Base-by-base conservation (phyloP, 2,888 invertebrate species). In the Rhabditoides inermis region DNA sequence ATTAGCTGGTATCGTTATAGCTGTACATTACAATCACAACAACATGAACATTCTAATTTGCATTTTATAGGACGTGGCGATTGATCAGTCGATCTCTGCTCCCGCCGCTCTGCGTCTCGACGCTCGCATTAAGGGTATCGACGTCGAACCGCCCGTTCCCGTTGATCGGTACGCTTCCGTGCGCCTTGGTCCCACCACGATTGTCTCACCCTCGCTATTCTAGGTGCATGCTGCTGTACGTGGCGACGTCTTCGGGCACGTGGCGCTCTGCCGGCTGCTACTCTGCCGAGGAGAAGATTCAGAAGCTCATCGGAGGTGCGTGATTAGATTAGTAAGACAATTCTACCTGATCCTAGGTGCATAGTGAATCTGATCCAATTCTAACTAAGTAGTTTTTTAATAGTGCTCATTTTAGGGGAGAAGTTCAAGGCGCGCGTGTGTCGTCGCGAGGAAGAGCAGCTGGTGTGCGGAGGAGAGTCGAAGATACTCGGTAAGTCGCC, bases 251-350 rank as follows among this genome's bases (percentile, higher is more conserved):
- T n/a, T 56, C 60, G 15, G 63, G 58, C 39, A 44, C 49, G 7
- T 69, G 65, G 61, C 57, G 68, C 46, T 51, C 62, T 2, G 49
- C 58, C 20, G 53, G 56, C 12, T 69, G 69, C 50, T 58, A 23
- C 39, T 42, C 28, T 0, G 25, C 27, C 3, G 37, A 50, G 37
- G n/a, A n/a, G n/a, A n/a, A n/a, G n/a, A n/a, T n/a, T n/a, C n/a
- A n/a, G n/a, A n/a, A n/a, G n/a, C n/a, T n/a, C n/a, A n/a, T n/a
- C n/a, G n/a, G n/a, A 40, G 49, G 49, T 49, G 26, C 4, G 41
- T 3, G 7, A 22, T 6, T 5, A 10, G 6, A 6, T 25, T 25
- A 5, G 41, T 10, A 22, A 6, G 6, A 7, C 12, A 15, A n/a
- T 39, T n/a, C 12, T 42, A 26, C 7, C 25, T 20, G 20, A 45